Conservation (phyloP, 2,797 vertebrate genomes). For the Microctenopoma lineatum region DNA sequence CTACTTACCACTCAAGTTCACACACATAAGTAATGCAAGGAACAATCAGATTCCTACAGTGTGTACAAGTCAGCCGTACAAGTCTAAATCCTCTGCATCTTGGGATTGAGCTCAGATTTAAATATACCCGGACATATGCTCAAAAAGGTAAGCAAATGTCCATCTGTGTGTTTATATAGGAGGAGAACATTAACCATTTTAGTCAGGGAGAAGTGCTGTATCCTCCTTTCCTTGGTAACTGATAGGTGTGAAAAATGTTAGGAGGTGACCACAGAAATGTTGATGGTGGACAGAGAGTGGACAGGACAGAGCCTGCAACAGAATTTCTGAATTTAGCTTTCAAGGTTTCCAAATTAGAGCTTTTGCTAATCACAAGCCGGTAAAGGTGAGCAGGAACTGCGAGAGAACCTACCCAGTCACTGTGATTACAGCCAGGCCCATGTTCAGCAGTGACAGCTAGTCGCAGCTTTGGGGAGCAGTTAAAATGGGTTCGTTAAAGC, state of each 20-base stretch:
- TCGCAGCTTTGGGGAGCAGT: slow-evolving; percentile 29
- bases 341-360: slow-evolving; percentile 8
- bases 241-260: not conserved
- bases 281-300: not conserved
- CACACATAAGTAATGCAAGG: slow-evolving; percentile 36
- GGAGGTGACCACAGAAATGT: not conserved
- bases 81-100: slow-evolving; percentile 16
- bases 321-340: slow-evolving; percentile 15
- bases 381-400: slow-evolving; percentile 1
- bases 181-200: not conserved
- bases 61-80: too few relatives aligned
- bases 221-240: not conserved
- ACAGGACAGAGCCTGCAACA: not conserved
- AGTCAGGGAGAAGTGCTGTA: not conserved
- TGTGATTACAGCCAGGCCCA: slow-evolving; percentile 2
- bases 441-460: slow-evolving; percentile 6
- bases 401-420: not conserved
- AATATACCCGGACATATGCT: not conserved
- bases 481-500: slow-evolving; percentile 33
- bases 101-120: not conserved
- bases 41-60: slow-evolving; percentile 14
- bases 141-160: not conserved
- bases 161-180: slow-evolving; percentile 1
- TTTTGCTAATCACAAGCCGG: slow-evolving; percentile 5
- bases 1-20: slow-evolving; percentile 20